These are phyloP conservation scores for Congeria kusceri DNA, from an alignment of 2,888 invertebrate genomes.

Conservation along the genomic window DNA sequence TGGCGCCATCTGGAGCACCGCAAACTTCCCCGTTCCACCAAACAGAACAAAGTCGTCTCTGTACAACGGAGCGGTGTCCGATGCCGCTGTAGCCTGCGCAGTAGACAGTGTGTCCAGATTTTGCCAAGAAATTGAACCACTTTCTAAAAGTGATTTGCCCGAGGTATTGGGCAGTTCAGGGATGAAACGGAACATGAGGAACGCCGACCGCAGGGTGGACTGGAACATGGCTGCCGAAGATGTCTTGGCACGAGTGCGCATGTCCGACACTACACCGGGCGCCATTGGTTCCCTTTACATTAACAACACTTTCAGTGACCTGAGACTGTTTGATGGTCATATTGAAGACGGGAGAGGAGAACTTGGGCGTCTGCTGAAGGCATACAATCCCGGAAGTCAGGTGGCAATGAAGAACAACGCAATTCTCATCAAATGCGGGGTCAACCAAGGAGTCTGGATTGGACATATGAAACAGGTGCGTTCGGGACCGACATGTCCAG, in stretches of 20 bases:
- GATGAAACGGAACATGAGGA: constrained; percentile 38
- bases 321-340: constrained; percentile 44
- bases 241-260: constrained; percentile 37
- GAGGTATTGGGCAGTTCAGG: constrained; percentile 17
- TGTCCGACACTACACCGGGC: constrained; percentile 55
- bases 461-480: constrained; percentile 58
- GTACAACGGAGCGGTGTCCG: constrained; percentile 38
- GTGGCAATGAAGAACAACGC: constrained; percentile 40
- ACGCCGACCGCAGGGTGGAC: constrained; percentile 39
- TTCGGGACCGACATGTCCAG: no score
- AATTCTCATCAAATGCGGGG: constrained; percentile 41
- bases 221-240: constrained; percentile 33
- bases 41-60: constrained; percentile 40
- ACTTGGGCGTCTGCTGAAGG: no score
- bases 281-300: constrained; percentile 23
- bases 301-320: background rate
- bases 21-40: constrained; percentile 23
- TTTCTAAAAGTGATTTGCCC: background rate
- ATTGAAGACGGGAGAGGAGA: constrained; percentile 20
- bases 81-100: constrained; percentile 38
- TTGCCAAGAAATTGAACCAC: constrained; percentile 28
- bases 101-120: constrained; percentile 41
- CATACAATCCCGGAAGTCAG: constrained; percentile 19
- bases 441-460: constrained; percentile 49
- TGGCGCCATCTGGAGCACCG: constrained; percentile 50